Evolutionary conservation across 2,888 invertebrate genomes (phyloP).

Genomic region (Dicyrtomina minuta): DNA sequence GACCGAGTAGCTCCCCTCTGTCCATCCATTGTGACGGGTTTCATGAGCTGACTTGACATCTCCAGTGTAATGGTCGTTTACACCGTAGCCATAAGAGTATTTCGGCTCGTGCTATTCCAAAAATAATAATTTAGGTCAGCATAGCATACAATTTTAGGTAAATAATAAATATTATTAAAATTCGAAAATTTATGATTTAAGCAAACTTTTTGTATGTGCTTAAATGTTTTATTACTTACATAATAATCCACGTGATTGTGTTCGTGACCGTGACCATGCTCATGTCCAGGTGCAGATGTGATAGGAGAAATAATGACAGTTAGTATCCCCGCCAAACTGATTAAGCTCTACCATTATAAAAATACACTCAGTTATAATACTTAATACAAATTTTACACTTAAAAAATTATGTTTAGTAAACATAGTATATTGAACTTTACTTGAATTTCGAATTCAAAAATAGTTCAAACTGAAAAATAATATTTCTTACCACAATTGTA

Average conservation of each 20-base stretch:
- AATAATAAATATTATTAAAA: neutral
- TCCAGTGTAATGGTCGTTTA: constrained; percentile 48
- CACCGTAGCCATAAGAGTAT: constrained; percentile 39
- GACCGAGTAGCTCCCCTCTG: constrained; percentile 33
- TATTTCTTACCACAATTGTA: too few species aligned
- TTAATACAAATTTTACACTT: too few species aligned
- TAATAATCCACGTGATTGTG: neutral
- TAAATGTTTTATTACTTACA: neutral
- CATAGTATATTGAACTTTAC: too few species aligned
- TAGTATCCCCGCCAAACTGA: too few species aligned
- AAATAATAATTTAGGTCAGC: neutral
- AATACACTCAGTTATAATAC: too few species aligned
- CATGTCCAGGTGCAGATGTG: constrained; percentile 15
- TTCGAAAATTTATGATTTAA: neutral
- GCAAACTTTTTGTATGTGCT: too few species aligned
- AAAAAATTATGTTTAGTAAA: too few species aligned
- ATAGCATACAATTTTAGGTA: too few species aligned
- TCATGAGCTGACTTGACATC: constrained; percentile 38
- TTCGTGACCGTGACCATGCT: neutral
- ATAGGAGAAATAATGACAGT: too few species aligned
- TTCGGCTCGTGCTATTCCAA: constrained; percentile 14
- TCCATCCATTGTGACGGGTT: constrained; percentile 21
- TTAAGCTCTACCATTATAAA: too few species aligned
- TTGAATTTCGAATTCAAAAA: too few species aligned
- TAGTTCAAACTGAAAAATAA: too few species aligned